Base-by-base conservation (phyloP, 2,113 vertebrate genomes). In the Madoqua kirkii region DNA sequence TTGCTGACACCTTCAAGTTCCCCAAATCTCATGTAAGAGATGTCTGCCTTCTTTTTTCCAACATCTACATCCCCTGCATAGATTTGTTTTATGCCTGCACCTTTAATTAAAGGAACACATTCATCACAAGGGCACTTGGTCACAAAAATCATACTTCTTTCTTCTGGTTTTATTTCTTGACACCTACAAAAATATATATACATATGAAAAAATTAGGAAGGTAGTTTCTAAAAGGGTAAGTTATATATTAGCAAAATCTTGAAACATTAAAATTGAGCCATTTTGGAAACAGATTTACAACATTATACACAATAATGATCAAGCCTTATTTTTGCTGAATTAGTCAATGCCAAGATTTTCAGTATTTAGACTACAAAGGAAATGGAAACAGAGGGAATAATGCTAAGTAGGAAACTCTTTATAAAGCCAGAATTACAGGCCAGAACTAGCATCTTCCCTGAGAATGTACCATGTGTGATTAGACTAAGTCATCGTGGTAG, bases 91-190 rank as follows among this genome's bases (percentile, higher is more conserved):
- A 99, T 99, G 52, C 99, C 99, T 21, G 99, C 99, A 27, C 99
- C 99, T 98, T 99, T 98, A 96, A 99, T 99, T 98, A 99, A 98
- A 96, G 99, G 99, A 25, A 99, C 98, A 83, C 99, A 99, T 98
- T 99, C 99, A 43, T 99, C 99, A 97, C 99, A 99, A 0, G 99
- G 99, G 95, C 99, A 99, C 88, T 99, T 99, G 0, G 99, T 99
- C 17, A 99, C 99, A 98, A 99, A 99, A 98, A 99, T 98, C 99
- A 99, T 99, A 88, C 99, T 99, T 98, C 98, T 98, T 94, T 99
- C 99, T 14, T 99, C 99, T 1, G 99, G 98, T 92, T 99, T 99
- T 98, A 99, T 99, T 97, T 99, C 99, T 79, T 99, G 98, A 96
- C 99, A 99, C 97, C 99, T 99, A 98, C 14, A 97, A 97, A 96